Percentiles rank a stretch among this genome's conserved stretches.
Conservation (phyloP, 2,797 vertebrate species). For the Anomalospiza imberbis region DNA sequence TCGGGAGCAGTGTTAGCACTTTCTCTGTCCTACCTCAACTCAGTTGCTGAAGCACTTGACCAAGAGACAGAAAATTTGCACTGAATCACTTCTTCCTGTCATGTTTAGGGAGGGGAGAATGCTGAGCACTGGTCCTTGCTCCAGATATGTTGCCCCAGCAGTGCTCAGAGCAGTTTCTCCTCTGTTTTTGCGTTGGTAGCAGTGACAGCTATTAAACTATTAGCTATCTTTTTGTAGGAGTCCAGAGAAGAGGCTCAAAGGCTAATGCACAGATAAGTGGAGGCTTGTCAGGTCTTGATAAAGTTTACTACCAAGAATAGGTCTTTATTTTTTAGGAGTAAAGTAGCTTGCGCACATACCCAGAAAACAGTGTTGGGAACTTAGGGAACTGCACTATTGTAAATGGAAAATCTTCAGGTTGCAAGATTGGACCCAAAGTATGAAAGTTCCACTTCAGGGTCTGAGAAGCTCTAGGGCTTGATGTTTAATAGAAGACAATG, state of each 20-base stretch:
- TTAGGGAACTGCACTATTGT: not conserved
- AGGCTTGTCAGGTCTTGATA: not conserved
- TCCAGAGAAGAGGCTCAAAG: not conserved
- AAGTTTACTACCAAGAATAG: not conserved
- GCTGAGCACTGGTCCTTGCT: not conserved
- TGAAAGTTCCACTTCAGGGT: not conserved
- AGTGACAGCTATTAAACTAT: not conserved
- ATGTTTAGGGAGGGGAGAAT: not conserved
- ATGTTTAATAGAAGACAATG: not conserved
- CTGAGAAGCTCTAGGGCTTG: not conserved
- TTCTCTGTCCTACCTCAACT: not conserved
- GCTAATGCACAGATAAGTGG: not conserved
- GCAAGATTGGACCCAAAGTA: not conserved
- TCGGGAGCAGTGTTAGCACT: not conserved
- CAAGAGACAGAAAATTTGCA: not conserved
- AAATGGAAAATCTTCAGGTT: not conserved
- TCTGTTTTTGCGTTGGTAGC: not conserved
- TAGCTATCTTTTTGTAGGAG: not conserved
- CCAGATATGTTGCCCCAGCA: not conserved
- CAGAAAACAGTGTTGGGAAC: not conserved
- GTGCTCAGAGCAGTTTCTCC: not conserved
- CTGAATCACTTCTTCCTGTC: not conserved
- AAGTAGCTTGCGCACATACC: not conserved
- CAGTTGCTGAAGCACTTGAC: not conserved
- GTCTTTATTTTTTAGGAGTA: not conserved